Conservation (phyloP, 2,113 vertebrate species). For the Balaenoptera acutorostrata region DNA sequence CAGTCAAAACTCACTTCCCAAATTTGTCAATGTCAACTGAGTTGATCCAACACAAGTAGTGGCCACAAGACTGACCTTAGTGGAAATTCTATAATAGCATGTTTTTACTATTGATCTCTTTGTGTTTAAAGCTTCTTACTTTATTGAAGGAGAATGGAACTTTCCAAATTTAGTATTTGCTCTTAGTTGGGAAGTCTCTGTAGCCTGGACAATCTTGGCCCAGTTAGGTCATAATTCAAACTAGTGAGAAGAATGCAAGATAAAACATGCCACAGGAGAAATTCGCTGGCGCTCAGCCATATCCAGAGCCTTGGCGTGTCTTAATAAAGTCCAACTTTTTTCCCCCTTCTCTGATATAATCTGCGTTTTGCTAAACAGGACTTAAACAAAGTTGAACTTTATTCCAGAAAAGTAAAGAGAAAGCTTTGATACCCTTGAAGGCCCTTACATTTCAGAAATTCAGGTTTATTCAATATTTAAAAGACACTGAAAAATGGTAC, state of each 20-base stretch:
- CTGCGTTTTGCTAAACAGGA: background rate
- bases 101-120: background rate
- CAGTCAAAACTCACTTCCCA: background rate
- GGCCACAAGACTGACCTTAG: background rate
- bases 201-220: background rate
- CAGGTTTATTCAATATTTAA: background rate
- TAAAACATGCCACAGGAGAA: background rate
- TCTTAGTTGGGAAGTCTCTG: background rate
- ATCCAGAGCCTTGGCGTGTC: background rate
- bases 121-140: background rate
- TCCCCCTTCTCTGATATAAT: background rate
- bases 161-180: background rate
- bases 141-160: background rate
- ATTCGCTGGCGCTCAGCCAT: background rate
- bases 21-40: background rate
- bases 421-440: background rate
- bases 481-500: background rate
- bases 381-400: constrained; percentile 18
- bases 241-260: background rate
- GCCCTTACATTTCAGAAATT: background rate
- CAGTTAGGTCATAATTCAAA: background rate
- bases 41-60: background rate
- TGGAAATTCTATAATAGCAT: background rate
- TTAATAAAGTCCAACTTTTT: constrained; percentile 1
- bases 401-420: background rate